These are phyloP conservation scores for Rhinolophus ferrumequinum DNA, from an alignment of 2,113 vertebrate genomes.

Conservation along the genomic window DNA sequence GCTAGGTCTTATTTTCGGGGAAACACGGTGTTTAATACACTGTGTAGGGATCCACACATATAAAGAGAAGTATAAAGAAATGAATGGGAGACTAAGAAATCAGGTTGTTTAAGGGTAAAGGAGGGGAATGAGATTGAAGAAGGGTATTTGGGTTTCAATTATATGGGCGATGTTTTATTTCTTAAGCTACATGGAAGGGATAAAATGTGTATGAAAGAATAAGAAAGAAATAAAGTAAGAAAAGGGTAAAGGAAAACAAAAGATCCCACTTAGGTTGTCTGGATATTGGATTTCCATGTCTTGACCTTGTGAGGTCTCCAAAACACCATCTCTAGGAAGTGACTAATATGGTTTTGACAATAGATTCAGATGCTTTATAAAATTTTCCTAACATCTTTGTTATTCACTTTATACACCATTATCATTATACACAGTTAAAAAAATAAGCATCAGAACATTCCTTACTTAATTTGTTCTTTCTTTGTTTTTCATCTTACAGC, in stretches of 20 bases:
- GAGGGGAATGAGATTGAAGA: neutral
- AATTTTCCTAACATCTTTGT: conserved; percentile 67
- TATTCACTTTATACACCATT: conserved; percentile 50
- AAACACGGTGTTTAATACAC: neutral
- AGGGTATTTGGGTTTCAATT: neutral
- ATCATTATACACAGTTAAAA: neutral
- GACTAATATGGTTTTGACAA: conserved; percentile 62
- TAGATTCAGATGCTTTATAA: conserved; percentile 39
- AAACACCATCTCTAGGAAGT: conserved; percentile 56
- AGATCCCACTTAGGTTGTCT: neutral
- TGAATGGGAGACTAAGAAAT: neutral
- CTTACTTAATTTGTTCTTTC: conserved; percentile 59
- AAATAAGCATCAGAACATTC: conserved; percentile 60
- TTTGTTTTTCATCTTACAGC: conserved; percentile 48
- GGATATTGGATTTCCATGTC: conserved; percentile 24
- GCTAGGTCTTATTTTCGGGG: too few relatives aligned
- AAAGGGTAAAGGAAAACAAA: neutral
- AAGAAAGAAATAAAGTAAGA: neutral
- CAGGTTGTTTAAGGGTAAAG: neutral
- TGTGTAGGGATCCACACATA: neutral
- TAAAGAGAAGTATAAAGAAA: neutral
- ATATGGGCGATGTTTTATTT: neutral
- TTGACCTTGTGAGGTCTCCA: conserved; percentile 3
- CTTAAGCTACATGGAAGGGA: neutral
- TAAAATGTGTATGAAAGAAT: neutral